Base-by-base conservation (phyloP, 2,888 invertebrate species). In the Trachelus iudaicus region DNA sequence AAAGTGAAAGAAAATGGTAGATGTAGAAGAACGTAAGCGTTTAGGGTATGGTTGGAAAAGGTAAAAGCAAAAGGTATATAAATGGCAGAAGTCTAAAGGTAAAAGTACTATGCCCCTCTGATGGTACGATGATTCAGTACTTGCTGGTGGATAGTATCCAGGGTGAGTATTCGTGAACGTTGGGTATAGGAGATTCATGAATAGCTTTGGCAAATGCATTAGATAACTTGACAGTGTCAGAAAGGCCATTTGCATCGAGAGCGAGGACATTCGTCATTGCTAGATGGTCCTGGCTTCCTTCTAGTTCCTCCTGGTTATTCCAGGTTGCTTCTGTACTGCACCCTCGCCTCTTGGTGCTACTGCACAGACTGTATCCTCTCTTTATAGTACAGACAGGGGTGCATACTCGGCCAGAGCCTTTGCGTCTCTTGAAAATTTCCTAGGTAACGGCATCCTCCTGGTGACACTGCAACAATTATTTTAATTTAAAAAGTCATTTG, bases 1-100 rank as follows among this genome's bases (percentile, higher is more conserved):
- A 71, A 34, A 73, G 69, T 68, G 76, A 77, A 74, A 74, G 79
- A 79, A 77, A 80, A 73, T 80, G 77, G 79, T 79, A 79, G 69
- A 69, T 34, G 37, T 35, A 33, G 77, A 80, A 75, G 76, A 77
- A 79, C 75, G 33, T 76, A 71, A 75, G 73, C 75, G 76, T 69
- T 77, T 76, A 73, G 75, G 79, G 71, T 40, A 15, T 1, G 40
- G 15, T 23, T 56, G 56, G 2, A 56, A 56, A 56, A 23, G 6
- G 9, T 9, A 56, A 9, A 56, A 23, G 23, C 56, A 56, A 56
- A 56, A 23, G 23, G 23, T 9, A 23, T 56, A 56, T 40, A 23
- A 56, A 56, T 56, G 23, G 23, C 2, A 56, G 9, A 23, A 56
- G 23, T 23, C 56, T 23, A 23, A 56, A 56, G 23, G 56, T 15